Evolutionary conservation across 2,888 invertebrate genomes (phyloP).

Genomic region (Epistrophe grossulariae): DNA sequence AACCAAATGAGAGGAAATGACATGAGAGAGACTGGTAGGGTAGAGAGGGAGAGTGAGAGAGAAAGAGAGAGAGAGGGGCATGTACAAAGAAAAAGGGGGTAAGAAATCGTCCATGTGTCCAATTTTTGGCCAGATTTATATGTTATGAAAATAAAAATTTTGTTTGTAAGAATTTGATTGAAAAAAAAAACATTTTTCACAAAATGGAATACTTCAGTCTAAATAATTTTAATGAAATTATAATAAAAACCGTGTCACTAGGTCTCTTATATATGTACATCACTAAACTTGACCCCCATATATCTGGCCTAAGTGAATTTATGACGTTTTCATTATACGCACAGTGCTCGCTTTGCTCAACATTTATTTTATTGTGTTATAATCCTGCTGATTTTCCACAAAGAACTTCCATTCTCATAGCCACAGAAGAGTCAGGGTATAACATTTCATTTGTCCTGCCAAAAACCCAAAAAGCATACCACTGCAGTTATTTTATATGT

Average conservation of each 20-base stretch:
- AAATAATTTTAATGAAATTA: too few relatives aligned
- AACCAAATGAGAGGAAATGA: too few relatives aligned
- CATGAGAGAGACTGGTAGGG: too few relatives aligned
- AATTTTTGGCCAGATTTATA: too few relatives aligned
- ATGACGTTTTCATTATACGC: background rate
- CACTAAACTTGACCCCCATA: background rate
- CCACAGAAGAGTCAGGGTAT: background rate
- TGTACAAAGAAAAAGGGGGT: too few relatives aligned
- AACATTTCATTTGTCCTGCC: conserved; percentile 10
- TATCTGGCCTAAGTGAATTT: background rate
- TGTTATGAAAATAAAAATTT: too few relatives aligned
- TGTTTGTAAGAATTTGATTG: too few relatives aligned
- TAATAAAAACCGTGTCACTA: background rate
- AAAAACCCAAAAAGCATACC: conserved; percentile 11
- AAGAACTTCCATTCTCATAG: background rate
- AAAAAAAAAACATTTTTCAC: too few relatives aligned
- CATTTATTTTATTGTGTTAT: conserved; percentile 1
- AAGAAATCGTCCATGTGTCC: too few relatives aligned
- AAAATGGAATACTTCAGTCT: too few relatives aligned
- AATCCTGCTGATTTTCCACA: background rate
- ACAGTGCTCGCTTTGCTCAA: background rate
- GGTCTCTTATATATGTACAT: background rate
- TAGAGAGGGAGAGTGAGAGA: too few relatives aligned
- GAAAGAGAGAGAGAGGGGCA: too few relatives aligned
- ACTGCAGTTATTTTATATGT: background rate